These are phyloP conservation scores for Saccostrea glomerata DNA, from an alignment of 1,140 invertebrate species.

Conservation along the genomic window DNA sequence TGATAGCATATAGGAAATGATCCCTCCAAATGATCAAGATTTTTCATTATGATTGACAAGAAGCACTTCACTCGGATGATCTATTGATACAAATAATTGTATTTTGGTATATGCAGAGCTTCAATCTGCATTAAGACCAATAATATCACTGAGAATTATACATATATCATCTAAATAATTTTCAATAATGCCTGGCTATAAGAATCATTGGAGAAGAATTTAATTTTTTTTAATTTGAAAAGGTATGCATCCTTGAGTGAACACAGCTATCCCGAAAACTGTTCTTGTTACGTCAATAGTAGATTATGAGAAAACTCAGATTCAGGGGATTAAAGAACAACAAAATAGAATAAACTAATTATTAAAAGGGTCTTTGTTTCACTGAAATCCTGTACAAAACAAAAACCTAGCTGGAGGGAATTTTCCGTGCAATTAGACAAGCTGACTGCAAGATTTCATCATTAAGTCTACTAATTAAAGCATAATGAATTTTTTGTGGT, in stretches of 20 bases:
- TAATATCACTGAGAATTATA: neutral
- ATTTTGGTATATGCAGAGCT: neutral
- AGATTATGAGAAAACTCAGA: neutral
- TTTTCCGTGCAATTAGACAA: conserved; percentile 16
- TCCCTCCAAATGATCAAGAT: neutral
- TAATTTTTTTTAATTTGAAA: neutral
- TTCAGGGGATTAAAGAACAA: neutral
- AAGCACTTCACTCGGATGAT: too few species aligned
- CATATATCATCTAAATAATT: neutral
- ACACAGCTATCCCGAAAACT: neutral
- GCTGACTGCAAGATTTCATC: neutral
- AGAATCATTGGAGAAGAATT: neutral
- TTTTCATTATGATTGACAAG: neutral
- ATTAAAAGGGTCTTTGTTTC: neutral
- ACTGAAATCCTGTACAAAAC: neutral
- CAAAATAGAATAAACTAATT: neutral
- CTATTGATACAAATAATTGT: too few species aligned
- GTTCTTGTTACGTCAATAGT: neutral
- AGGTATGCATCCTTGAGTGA: neutral
- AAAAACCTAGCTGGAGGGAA: neutral
- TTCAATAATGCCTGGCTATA: neutral
- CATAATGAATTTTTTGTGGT: neutral
- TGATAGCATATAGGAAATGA: neutral
- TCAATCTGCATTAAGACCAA: neutral
- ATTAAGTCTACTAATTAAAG: neutral